phyloP scores from a whole-genome alignment of 53 echinoderm and acorn worm genomes.

The Crossaster papposus region DNA sequence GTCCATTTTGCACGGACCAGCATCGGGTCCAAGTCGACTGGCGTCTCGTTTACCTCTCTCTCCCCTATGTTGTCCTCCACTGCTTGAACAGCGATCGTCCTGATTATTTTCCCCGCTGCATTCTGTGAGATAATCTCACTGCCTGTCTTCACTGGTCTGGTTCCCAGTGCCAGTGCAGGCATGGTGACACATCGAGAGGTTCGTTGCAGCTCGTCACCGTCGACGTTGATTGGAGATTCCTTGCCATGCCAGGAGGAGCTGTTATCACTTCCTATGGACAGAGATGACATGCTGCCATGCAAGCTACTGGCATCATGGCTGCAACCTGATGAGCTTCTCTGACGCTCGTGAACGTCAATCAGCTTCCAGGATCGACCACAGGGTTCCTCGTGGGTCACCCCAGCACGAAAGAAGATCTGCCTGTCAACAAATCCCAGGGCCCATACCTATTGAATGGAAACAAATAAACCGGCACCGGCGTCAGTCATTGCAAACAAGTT shows the following conservation, averaged over 20 bases:
- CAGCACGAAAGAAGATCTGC: conserved; percentile 73
- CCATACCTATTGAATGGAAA: conserved; percentile 71
- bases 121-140: conserved; percentile 40
- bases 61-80: neutral
- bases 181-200: conserved; percentile 50
- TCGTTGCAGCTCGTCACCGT: conserved; percentile 19
- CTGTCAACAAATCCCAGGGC: conserved; percentile 81
- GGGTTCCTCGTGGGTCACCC: conserved; percentile 83
- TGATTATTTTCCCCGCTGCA: conserved; percentile 52
- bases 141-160: conserved; percentile 26
- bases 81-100: conserved; percentile 68
- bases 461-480: too few relatives aligned
- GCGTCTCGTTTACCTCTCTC: neutral
- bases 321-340: neutral
- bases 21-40: conserved; percentile 35
- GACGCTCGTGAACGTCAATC: conserved; percentile 75
- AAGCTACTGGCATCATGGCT: conserved; percentile 55
- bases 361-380: conserved; percentile 85
- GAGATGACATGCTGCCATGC: conserved; percentile 64
- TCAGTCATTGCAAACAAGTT: too few relatives aligned
- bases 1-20: conserved; percentile 44
- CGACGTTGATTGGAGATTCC: neutral
- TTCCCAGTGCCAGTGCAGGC: conserved; percentile 40
- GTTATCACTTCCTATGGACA: conserved; percentile 49
- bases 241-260: neutral